Base-by-base conservation (phyloP, 2,797 vertebrate genomes). In the Pangasius macronema region DNA sequence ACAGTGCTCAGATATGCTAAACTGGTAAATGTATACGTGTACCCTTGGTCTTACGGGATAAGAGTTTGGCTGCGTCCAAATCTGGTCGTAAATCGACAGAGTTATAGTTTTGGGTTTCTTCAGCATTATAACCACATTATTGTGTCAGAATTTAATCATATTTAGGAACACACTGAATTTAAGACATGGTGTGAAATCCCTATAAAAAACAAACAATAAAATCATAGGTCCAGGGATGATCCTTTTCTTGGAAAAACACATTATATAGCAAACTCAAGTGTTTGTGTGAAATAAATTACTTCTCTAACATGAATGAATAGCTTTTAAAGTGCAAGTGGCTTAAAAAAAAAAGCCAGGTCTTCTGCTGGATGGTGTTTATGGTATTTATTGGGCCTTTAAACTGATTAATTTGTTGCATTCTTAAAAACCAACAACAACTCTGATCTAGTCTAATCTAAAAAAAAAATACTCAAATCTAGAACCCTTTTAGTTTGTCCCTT, bases 1-100 rank as follows among this genome's bases (percentile, higher is more conserved):
- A 87, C 70, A 63, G 87, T 85, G 82, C 75, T 42, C 90, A 92
- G 94, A 95, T 94, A 94, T 83, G n/a, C 72, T n/a, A n/a, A n/a
- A n/a, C n/a, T n/a, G n/a, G n/a, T n/a, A n/a, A n/a, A n/a, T n/a
- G n/a, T n/a, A n/a, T n/a, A n/a, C n/a, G n/a, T n/a, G n/a, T n/a
- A n/a, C n/a, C n/a, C n/a, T n/a, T n/a, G n/a, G n/a, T n/a, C n/a
- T n/a, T n/a, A n/a, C n/a, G n/a, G n/a, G n/a, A n/a, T n/a, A n/a
- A n/a, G n/a, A n/a, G n/a, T n/a, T n/a, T n/a, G n/a, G n/a, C n/a
- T n/a, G n/a, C n/a, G n/a, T n/a, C n/a, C n/a, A n/a, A n/a, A n/a
- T n/a, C n/a, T n/a, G n/a, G n/a, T n/a, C n/a, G n/a, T n/a, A n/a
- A n/a, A n/a, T n/a, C n/a, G n/a, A n/a, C 20, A 20, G 22, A 42